Evolutionary conservation across 2,113 vertebrate species (phyloP).

Genomic region (Tonatia bakeri): DNA sequence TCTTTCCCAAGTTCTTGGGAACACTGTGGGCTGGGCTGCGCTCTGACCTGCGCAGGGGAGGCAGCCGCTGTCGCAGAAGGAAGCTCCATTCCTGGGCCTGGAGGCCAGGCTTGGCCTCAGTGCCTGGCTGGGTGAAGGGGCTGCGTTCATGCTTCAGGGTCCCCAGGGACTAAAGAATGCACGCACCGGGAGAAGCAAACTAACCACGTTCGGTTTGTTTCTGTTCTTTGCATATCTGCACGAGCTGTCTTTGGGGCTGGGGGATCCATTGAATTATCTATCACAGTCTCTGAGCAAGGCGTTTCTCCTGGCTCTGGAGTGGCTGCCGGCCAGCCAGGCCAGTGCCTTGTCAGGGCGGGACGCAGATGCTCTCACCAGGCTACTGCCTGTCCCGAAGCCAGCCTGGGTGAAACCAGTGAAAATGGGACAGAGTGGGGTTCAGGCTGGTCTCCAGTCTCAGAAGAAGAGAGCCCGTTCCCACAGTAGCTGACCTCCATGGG

Average conservation of each 20-base stretch:
- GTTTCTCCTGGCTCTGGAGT: neutral
- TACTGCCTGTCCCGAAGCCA: neutral
- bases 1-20: neutral
- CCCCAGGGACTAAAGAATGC: neutral
- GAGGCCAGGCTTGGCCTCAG: neutral
- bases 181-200: neutral
- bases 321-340: neutral
- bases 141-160: accelerated
- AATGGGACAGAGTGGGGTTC: accelerated
- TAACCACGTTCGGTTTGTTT: too few species aligned
- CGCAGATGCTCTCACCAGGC: neutral
- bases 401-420: accelerated
- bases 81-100: neutral
- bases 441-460: neutral
- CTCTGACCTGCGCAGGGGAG: neutral
- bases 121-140: neutral
- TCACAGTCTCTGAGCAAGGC: neutral
- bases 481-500: neutral
- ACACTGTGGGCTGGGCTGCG: neutral
- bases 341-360: neutral
- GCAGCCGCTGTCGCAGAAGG: neutral
- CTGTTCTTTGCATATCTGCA: neutral
- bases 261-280: accelerated
- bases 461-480: neutral
- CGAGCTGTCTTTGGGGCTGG: accelerated